Percentiles rank a stretch among this genome's conserved stretches.
Evolutionary conservation across 1,140 invertebrate genomes (phyloP).

Genomic region (Euwallacea fornicatus): DNA sequence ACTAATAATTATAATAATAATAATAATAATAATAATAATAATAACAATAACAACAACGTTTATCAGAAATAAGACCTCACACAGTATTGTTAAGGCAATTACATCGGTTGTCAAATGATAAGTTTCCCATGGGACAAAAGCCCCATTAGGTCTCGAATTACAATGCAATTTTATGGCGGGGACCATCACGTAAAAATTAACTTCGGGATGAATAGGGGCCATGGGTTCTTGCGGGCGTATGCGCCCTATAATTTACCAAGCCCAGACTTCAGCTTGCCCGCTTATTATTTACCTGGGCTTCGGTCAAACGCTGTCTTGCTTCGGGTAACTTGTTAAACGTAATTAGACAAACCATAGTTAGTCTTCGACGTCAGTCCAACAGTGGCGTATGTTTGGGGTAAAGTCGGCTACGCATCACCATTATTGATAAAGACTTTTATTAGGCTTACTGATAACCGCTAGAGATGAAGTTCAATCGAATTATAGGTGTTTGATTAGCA

Average conservation of each 20-base stretch:
- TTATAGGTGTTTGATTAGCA: slow-evolving; percentile 6
- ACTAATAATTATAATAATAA: not conserved
- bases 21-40: not conserved
- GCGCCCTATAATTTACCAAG: slow-evolving; percentile 29
- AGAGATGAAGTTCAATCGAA: not conserved
- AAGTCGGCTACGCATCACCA: not conserved
- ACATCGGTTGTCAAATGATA: not conserved
- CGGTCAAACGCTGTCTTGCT: slow-evolving; percentile 24
- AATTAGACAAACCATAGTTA: slow-evolving; percentile 37
- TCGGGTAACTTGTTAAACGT: slow-evolving; percentile 32
- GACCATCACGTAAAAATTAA: slow-evolving; percentile 27
- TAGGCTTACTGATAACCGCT: not conserved
- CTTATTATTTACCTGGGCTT: slow-evolving; percentile 35
- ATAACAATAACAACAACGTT: not conserved
- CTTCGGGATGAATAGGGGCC: slow-evolving; percentile 14
- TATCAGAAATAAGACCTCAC: not conserved
- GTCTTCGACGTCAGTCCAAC: slow-evolving; percentile 20
- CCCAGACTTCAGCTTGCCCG: slow-evolving; percentile 17
- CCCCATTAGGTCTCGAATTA: slow-evolving; percentile 25
- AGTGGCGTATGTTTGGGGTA: slow-evolving; percentile 5
- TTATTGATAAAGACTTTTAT: not conserved
- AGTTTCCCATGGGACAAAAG: slow-evolving; percentile 25
- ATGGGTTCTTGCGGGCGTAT: slow-evolving; percentile 25
- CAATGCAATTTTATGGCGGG: slow-evolving; percentile 26
- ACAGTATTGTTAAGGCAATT: not conserved